These are phyloP conservation scores for Regulus satrapa DNA, from an alignment of 2,113 vertebrate genomes.

Conservation along the genomic window DNA sequence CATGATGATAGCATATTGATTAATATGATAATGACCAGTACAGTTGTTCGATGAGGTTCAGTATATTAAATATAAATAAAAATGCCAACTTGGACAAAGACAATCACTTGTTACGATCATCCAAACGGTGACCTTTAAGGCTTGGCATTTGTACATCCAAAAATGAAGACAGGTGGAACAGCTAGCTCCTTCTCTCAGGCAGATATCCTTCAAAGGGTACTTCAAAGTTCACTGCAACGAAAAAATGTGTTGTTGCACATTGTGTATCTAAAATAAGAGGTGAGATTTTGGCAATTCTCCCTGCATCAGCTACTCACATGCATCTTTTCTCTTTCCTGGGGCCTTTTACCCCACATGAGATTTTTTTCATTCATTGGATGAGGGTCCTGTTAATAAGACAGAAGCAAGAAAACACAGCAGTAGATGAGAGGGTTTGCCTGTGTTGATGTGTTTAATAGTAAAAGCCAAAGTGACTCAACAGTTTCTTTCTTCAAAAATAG, in stretches of 20 bases:
- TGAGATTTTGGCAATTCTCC: not conserved
- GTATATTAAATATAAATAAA: not conserved
- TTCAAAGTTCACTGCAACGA: not conserved
- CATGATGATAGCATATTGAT: not conserved
- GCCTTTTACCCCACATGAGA: not conserved
- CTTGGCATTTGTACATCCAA: not conserved
- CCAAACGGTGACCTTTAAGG: not conserved
- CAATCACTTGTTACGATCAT: not conserved
- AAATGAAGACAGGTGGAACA: not conserved
- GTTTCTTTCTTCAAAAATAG: not conserved
- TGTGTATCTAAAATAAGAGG: not conserved
- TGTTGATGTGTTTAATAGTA: not conserved
- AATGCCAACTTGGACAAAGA: not conserved
- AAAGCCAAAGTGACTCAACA: not conserved
- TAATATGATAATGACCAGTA: not conserved
- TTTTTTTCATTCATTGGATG: not conserved
- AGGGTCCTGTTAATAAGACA: not conserved
- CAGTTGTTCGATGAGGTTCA: not conserved
- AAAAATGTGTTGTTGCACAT: not conserved
- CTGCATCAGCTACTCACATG: not conserved
- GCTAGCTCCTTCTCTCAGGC: not conserved
- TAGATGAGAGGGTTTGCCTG: not conserved
- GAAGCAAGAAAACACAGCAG: not conserved
- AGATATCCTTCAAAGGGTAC: not conserved
- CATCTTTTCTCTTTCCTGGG: not conserved